Evolutionary conservation across 1,140 invertebrate genomes (phyloP).

Genomic region (Nixonia krombeini): DNA sequence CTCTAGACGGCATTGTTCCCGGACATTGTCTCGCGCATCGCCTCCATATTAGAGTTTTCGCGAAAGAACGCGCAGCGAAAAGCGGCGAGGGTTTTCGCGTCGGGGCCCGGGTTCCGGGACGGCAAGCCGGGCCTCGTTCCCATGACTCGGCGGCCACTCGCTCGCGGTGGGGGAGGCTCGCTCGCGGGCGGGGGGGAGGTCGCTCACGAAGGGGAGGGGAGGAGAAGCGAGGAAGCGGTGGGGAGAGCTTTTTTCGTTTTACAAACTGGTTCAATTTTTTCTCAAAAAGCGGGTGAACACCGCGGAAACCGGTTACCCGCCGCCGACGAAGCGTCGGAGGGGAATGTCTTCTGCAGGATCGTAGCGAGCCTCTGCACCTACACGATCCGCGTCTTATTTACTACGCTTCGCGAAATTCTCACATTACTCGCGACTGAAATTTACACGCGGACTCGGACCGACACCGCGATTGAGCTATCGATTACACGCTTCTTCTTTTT

Average conservation of each 20-base stretch:
- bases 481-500: too few relatives aligned
- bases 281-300: conserved; percentile 70
- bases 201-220: conserved; percentile 9
- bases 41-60: too few relatives aligned
- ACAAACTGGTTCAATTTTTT: conserved; percentile 73
- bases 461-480: neutral
- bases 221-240: conserved; percentile 29
- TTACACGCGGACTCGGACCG: neutral
- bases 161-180: neutral
- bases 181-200: conserved; percentile 19
- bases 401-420: conserved; percentile 3
- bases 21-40: too few relatives aligned
- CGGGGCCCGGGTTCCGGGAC: conserved; percentile 53
- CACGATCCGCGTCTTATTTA: conserved; percentile 12
- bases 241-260: conserved; percentile 70
- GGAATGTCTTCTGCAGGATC: conserved; percentile 49
- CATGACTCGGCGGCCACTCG: conserved; percentile 46
- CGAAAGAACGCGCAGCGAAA: conserved; percentile 2
- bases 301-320: conserved; percentile 68
- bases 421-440: conserved; percentile 5
- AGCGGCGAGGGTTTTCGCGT: conserved; percentile 32
- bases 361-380: conserved; percentile 15
- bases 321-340: conserved; percentile 44
- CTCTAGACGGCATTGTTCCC: conserved; percentile 12
- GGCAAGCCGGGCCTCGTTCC: conserved; percentile 52